Evolutionary conservation across 2,797 vertebrate genomes (phyloP), one percentile per base, ranked within the genome.

Genomic region (Etheostoma perlongum): DNA sequence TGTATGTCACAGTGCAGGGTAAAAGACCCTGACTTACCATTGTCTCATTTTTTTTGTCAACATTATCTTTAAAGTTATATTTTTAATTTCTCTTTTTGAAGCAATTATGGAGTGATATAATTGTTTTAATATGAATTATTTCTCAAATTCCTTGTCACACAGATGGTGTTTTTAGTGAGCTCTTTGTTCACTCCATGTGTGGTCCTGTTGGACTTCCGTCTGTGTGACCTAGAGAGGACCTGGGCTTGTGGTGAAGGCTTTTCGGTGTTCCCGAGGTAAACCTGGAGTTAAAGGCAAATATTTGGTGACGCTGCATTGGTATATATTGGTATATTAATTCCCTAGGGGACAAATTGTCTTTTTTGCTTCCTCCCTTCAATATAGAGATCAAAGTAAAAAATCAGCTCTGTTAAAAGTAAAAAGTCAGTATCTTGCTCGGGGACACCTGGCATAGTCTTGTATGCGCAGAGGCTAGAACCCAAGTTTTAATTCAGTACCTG

Each of bases 241-340:
- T 5, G 4, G 66, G 27, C 46, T 59, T 52, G 33, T 6, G 55
- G 60, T 19, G 79, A 79, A 64, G 65, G 18, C 14, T 91, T 97
- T 21, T 95, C 94, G 0, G 93, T 96, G 79, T 85, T 97, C 83
- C 94, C 97, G 59, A 97, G 97, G 97, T 98, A 92, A 88, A 71
- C 5, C 7, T 58, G 11, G 4, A 60, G 21, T 80, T 40, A 18
- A 57, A 54, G 30, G 8, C 40, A 71, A 48, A 59, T 48, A 58
- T 79, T 53, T 65, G 19, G 1, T 40, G 21, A 76, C 5, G 14
- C 13, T 72, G n/a, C 7, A 59, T 55, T 55, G 30, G 30, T 65
- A 40, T 49, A 16, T 25, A 52, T 65, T 16, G 6, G 15, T 51
- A 52, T 65, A 66, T 51, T 67, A 19, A 60, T 27, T 7, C 30